Conservation (phyloP, 2,113 vertebrate species). For the Paramisgurnus dabryanus region DNA sequence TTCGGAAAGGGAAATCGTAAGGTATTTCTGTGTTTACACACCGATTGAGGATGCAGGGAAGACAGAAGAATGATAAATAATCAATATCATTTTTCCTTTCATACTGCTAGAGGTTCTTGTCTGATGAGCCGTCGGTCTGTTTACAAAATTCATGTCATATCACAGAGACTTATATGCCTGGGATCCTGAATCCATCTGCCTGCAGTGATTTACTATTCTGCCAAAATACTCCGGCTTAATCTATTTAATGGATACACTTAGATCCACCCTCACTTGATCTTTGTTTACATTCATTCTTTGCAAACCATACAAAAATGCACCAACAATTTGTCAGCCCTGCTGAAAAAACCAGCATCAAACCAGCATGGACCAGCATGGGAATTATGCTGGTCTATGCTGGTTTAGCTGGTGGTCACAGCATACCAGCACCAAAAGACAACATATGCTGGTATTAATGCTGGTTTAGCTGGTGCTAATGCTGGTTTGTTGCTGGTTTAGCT, state of each 20-base stretch:
- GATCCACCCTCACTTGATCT: slow-evolving; percentile 28
- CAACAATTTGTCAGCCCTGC: not conserved
- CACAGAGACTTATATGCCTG: slow-evolving; percentile 18
- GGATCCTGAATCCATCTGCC: not conserved
- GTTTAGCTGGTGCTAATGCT: no score
- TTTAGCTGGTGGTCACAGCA: no score
- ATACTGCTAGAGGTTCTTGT: not conserved
- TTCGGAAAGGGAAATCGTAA: slow-evolving; percentile 7
- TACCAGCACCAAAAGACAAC: no score
- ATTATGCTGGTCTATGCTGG: no score
- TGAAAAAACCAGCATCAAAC: no score
- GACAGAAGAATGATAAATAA: not conserved
- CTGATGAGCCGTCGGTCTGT: slow-evolving; percentile 11
- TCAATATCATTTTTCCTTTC: not conserved
- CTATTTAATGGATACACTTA: slow-evolving; percentile 12
- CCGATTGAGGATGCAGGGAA: not conserved
- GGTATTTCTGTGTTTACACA: not conserved
- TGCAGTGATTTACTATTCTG: slow-evolving; percentile 24
- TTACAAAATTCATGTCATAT: slow-evolving; percentile 35
- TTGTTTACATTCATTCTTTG: slow-evolving; percentile 18
- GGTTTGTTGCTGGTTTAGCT: no score
- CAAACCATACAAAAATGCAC: not conserved
- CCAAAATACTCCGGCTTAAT: slow-evolving; percentile 20
- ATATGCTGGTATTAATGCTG: no score
- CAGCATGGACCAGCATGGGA: no score